Conservation (phyloP, 2,113 vertebrate species). For the Chionis minor region DNA sequence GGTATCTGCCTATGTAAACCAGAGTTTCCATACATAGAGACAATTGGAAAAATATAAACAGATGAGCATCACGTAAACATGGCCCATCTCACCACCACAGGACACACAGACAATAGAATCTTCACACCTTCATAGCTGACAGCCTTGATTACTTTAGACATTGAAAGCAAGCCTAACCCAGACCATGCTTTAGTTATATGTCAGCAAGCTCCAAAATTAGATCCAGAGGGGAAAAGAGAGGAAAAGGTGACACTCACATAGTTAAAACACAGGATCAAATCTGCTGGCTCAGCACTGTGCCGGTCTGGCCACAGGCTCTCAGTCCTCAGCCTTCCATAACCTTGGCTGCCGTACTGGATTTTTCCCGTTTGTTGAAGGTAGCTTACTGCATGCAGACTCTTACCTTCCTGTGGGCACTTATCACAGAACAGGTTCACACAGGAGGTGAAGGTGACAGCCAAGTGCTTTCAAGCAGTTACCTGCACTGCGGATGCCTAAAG, state of each 20-base stretch:
- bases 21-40: neutral
- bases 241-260: neutral
- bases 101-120: rapidly evolving
- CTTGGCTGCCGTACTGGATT: neutral
- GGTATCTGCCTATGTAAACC: neutral
- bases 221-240: neutral
- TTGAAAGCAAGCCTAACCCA: neutral
- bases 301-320: neutral
- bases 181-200: neutral
- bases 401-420: neutral
- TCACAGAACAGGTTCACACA: neutral
- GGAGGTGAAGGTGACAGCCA: neutral
- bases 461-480: neutral
- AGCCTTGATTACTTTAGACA: neutral
- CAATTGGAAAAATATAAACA: neutral
- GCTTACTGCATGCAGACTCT: neutral
- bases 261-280: neutral
- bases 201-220: neutral
- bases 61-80: neutral
- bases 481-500: neutral
- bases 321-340: neutral
- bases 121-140: neutral
- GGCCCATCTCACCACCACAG: neutral
- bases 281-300: neutral
- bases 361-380: neutral